phyloP scores from a whole-genome alignment of 1,140 invertebrate species.

The Medauroidea extradentata region DNA sequence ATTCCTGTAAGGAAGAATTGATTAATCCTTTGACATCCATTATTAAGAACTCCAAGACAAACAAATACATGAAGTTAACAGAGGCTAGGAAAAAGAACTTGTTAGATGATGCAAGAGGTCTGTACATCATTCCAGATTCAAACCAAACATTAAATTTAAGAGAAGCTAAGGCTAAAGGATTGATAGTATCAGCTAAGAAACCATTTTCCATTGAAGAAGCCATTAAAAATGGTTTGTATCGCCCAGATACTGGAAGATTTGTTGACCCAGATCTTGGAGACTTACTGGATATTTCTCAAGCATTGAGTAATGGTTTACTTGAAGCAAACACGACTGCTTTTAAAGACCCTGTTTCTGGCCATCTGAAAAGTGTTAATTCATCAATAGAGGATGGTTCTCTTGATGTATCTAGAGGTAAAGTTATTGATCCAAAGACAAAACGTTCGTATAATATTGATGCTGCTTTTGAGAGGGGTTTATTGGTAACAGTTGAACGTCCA shows the following conservation, averaged over 20 bases:
- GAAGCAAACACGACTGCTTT: slow-evolving; percentile 71
- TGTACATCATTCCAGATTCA: slow-evolving; percentile 58
- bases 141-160: slow-evolving; percentile 59
- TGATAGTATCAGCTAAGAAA: slow-evolving; percentile 68
- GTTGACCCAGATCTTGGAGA: slow-evolving; percentile 68
- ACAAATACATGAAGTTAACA: slow-evolving; percentile 66
- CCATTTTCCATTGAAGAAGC: slow-evolving; percentile 72
- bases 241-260: slow-evolving; percentile 72
- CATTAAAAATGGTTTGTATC: slow-evolving; percentile 69
- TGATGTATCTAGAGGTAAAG: slow-evolving; percentile 66
- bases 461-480: slow-evolving; percentile 65
- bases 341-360: slow-evolving; percentile 68
- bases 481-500: slow-evolving; percentile 68
- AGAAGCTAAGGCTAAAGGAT: slow-evolving; percentile 64
- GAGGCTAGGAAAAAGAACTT: slow-evolving; percentile 70
- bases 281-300: slow-evolving; percentile 63
- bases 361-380: slow-evolving; percentile 63
- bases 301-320: slow-evolving; percentile 66
- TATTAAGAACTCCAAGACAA: slow-evolving; percentile 64
- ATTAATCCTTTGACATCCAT: slow-evolving; percentile 75
- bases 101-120: slow-evolving; percentile 67
- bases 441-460: slow-evolving; percentile 65
- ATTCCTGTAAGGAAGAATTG: slow-evolving; percentile 73
- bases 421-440: slow-evolving; percentile 73
- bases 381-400: slow-evolving; percentile 79